phyloP scores from a whole-genome alignment of 2,797 vertebrate genomes.

The Limnodromus scolopaceus region DNA sequence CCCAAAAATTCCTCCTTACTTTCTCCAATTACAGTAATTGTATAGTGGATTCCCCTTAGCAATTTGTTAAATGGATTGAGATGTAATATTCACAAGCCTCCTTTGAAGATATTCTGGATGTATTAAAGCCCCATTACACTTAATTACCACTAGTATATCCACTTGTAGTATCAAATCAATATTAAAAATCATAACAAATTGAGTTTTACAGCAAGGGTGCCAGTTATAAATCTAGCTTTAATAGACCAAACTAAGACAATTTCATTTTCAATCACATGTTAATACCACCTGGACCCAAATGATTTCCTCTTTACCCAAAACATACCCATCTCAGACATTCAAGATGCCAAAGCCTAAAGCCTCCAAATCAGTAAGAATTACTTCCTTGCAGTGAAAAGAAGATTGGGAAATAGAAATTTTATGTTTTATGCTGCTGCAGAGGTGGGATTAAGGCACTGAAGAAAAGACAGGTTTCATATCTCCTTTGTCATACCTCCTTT shows the following conservation, averaged over 20 bases:
- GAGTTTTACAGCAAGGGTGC: neutral
- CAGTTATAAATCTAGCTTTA: neutral
- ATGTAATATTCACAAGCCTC: neutral
- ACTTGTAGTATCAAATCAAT: neutral
- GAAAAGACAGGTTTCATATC: neutral
- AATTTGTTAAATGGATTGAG: neutral
- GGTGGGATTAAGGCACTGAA: neutral
- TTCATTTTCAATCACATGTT: neutral
- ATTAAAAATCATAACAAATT: neutral
- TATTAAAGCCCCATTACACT: neutral
- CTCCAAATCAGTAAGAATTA: neutral
- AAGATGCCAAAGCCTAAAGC: neutral
- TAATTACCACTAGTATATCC: neutral
- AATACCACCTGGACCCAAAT: neutral
- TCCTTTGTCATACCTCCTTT: neutral
- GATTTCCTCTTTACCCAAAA: neutral
- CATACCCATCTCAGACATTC: neutral
- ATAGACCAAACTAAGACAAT: neutral
- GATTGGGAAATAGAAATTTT: neutral
- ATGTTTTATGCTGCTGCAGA: neutral
- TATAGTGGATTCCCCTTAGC: neutral
- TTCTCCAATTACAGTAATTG: neutral
- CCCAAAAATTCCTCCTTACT: neutral
- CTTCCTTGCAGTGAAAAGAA: neutral
- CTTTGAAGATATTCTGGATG: conserved; percentile 15